phyloP scores from a whole-genome alignment of 2,113 vertebrate species.

The Ardeotis arabs region DNA sequence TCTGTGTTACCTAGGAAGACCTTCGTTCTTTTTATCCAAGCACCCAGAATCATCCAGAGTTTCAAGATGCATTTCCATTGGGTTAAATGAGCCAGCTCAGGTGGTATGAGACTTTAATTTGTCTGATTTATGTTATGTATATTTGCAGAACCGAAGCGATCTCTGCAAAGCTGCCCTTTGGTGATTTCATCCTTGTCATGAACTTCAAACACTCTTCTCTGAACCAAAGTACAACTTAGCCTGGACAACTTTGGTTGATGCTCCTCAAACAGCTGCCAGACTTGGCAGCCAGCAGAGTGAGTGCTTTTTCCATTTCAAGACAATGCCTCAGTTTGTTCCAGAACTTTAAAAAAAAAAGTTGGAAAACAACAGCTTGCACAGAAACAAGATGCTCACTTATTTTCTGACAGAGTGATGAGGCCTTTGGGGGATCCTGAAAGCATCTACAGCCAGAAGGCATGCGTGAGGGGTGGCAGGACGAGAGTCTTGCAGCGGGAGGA shows the following conservation, averaged over 20 bases:
- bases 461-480: conserved; percentile 11
- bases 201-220: not conserved
- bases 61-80: not conserved
- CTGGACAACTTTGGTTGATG: not conserved
- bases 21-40: not conserved
- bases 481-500: not conserved
- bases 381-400: conserved; percentile 16
- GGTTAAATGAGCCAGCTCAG: not conserved
- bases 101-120: not conserved
- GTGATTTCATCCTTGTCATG: not conserved
- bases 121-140: rapidly evolving
- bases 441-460: conserved; percentile 32
- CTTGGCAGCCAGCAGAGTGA: not conserved
- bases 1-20: not conserved
- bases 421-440: conserved; percentile 57
- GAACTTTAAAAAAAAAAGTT: not conserved
- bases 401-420: conserved; percentile 22
- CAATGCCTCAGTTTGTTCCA: not conserved
- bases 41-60: not conserved
- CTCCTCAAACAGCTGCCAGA: not conserved
- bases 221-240: not conserved
- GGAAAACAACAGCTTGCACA: not conserved
- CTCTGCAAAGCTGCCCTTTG: not conserved
- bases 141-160: not conserved
- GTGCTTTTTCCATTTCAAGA: not conserved